Base-by-base conservation (phyloP, 2,888 invertebrate species). In the Drosophila tanythrix region DNA sequence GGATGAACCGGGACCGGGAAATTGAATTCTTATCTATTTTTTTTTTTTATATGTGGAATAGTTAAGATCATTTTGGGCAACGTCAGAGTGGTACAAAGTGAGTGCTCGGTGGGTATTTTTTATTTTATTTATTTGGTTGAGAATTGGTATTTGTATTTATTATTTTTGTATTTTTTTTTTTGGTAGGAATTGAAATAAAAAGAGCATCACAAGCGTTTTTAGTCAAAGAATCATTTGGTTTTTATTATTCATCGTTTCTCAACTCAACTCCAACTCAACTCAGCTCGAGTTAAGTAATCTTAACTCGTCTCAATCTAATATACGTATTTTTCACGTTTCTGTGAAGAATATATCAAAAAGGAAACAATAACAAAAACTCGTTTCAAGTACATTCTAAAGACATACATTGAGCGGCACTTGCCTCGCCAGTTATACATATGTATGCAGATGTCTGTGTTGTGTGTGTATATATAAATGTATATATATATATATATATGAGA, bases 141-240 rank as follows among this genome's bases (percentile, higher is more conserved):
- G 69, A 72, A 55, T 79, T 62, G 53, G 29, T 57, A 27, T 56
- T 68, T 48, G 60, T 58, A 60, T 52, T 38, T 69, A 38, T 46
- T 59, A 61, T 29, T 48, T 60, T 61, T 52, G 21, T 21, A 21
- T 21, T 48, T 53, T 69, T 46, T 46, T 48, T 68, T 57, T 40
- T 53, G 36, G 35, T 56, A 40, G 70, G 76, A 71, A 75, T 76
- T 73, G 61, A 88, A 89, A 85, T 88, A 78, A 89, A 89, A 83
- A 89, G 74, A 85, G 88, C 89, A 88, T 92, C 91, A 92, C 93
- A 93, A 93, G 93, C 93, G 93, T 93, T 93, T 93, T 93, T 93
- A 93, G 91, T 93, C 93, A 93, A 93, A 93, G 93, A 93, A 92
- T 91, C 87, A 89, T 90, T 82, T 65, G 76, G 79, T 84, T 72